A percentile compares a stretch with the other conserved stretches of the same genome.
Evolutionary conservation across 2,113 vertebrate genomes (phyloP).

Genomic region (Marcusenius ussheri): DNA sequence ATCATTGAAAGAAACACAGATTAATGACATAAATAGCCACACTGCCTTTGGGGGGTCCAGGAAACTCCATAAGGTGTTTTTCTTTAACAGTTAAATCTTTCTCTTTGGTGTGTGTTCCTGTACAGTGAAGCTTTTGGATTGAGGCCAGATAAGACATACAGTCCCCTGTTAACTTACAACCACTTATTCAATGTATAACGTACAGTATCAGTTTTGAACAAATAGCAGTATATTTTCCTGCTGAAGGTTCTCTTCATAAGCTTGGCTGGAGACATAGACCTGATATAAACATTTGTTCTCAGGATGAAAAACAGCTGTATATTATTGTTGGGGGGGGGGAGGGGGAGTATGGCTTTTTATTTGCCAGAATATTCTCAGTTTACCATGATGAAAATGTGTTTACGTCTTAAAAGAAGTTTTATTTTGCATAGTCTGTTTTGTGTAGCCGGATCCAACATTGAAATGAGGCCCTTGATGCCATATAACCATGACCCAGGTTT

Average conservation of each 20-base stretch:
- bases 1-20: not conserved
- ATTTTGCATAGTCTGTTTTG: not conserved
- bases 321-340: not conserved
- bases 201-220: not conserved
- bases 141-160: not conserved
- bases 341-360: not conserved
- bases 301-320: not conserved
- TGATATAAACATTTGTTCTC: constrained; percentile 3
- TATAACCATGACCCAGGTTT: not conserved
- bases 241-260: not conserved
- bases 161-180: not conserved
- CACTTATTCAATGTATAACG: not conserved
- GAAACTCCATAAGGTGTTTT: not conserved
- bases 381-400: not conserved
- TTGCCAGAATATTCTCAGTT: not conserved
- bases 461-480: not conserved
- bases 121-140: not conserved
- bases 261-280: not conserved
- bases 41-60: not conserved
- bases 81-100: not conserved
- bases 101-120: not conserved
- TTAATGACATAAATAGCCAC: not conserved
- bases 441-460: not conserved
- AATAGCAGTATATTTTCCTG: not conserved
- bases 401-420: not conserved